Evolutionary conservation across 2,113 vertebrate species (phyloP).

Genomic region (Lanius ludovicianus): DNA sequence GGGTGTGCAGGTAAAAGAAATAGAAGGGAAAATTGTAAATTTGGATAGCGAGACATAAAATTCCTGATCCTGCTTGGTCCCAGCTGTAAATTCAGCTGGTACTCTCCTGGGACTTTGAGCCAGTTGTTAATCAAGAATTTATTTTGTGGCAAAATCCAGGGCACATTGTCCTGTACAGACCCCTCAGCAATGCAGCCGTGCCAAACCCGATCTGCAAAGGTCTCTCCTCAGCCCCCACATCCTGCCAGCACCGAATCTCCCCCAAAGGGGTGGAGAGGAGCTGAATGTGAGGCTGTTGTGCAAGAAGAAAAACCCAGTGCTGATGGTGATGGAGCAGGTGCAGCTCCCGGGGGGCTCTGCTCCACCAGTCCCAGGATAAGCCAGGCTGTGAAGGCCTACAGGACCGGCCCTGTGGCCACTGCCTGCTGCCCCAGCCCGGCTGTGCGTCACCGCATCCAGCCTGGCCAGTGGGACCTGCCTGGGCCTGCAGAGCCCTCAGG

Average conservation of each 20-base stretch:
- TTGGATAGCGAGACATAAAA: not conserved
- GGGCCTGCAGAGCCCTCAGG: fast-evolving
- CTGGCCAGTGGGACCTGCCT: fast-evolving
- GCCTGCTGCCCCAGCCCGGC: not conserved
- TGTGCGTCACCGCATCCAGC: fast-evolving
- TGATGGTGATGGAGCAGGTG: not conserved
- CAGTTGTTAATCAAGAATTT: not conserved
- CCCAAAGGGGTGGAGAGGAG: fast-evolving
- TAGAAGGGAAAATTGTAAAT: not conserved
- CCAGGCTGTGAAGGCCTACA: not conserved
- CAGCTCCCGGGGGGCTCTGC: not conserved
- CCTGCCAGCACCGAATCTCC: fast-evolving
- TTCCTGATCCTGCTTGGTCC: not conserved
- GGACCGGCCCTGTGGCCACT: not conserved
- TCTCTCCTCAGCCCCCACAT: no score
- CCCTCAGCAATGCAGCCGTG: not conserved
- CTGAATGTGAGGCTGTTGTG: not conserved
- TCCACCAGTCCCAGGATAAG: not conserved
- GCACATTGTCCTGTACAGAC: fast-evolving
- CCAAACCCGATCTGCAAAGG: not conserved
- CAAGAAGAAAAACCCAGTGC: not conserved
- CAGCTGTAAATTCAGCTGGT: not conserved
- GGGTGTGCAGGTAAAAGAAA: not conserved
- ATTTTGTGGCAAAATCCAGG: not conserved
- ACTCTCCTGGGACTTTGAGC: fast-evolving